Conservation (phyloP, 2,797 vertebrate genomes). For the Neosalanx taihuensis region DNA sequence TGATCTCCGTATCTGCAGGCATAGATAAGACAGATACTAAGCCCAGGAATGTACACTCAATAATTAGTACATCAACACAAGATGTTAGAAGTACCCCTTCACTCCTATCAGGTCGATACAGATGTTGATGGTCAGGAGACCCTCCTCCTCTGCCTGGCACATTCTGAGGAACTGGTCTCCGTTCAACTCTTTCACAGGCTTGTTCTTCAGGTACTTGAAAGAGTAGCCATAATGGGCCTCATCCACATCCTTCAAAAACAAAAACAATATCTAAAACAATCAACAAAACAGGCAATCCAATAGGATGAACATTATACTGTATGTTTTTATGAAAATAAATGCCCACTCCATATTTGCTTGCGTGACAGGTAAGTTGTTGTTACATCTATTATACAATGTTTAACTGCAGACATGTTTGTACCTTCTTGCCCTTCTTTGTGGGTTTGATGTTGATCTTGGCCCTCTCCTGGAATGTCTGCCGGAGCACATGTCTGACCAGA, state of each 20-base stretch:
- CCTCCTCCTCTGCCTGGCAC: conserved; percentile 83
- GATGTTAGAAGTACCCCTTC: conserved; percentile 71
- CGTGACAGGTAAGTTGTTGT: neutral
- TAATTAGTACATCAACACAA: neutral
- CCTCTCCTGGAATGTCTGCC: conserved; percentile 88
- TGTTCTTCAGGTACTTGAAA: conserved; percentile 90
- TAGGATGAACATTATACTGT: neutral
- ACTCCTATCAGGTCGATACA: conserved; percentile 88
- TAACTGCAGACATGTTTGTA: conserved; percentile 37
- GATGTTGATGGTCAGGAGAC: conserved; percentile 80
- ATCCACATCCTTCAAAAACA: conserved; percentile 77
- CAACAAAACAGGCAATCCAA: neutral
- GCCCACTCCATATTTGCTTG: neutral
- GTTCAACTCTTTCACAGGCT: conserved; percentile 84
- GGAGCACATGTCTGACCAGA: conserved; percentile 84
- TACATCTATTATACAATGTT: neutral
- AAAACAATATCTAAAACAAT: neutral
- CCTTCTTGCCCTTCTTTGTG: conserved; percentile 89
- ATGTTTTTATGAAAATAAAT: neutral
- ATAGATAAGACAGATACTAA: neutral
- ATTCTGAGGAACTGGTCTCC: conserved; percentile 90
- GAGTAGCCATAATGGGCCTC: conserved; percentile 87
- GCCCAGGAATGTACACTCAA: neutral
- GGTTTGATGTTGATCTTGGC: conserved; percentile 87
- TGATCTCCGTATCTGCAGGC: conserved; percentile 76